Evolutionary conservation across 2,888 invertebrate genomes (phyloP).

Genomic region (Cataglyphis rosenhaueri): DNA sequence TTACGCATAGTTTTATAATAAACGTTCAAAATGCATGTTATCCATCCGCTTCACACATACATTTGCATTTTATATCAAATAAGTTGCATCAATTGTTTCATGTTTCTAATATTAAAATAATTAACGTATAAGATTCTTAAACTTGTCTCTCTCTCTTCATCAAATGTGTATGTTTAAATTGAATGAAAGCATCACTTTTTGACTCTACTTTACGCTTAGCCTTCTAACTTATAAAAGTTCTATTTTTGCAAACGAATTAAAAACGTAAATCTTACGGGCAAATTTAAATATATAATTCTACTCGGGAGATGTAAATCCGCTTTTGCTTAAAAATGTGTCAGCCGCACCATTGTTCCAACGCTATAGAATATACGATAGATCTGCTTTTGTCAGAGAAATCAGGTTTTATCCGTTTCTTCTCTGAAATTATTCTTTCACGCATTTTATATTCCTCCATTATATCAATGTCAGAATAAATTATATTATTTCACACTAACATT

Average conservation of each 20-base stretch:
- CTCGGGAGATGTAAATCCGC: neutral
- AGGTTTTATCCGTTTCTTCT: conserved; percentile 32
- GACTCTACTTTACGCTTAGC: conserved; percentile 3
- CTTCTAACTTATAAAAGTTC: neutral
- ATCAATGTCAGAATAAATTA: conserved; percentile 39
- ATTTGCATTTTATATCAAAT: conserved; percentile 10
- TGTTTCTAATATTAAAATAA: neutral
- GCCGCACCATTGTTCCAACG: neutral
- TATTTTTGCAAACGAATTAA: conserved; percentile 15
- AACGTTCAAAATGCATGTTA: neutral
- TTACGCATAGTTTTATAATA: neutral
- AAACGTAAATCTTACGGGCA: conserved; percentile 22
- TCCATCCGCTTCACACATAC: neutral
- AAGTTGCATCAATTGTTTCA: neutral
- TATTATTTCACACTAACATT: conserved; percentile 33
- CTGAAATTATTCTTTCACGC: conserved; percentile 31
- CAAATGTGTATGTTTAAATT: conserved; percentile 1
- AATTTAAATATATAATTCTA: conserved; percentile 32
- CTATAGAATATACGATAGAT: conserved; percentile 25
- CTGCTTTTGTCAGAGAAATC: conserved; percentile 1
- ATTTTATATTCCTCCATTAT: conserved; percentile 14
- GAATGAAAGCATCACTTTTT: neutral
- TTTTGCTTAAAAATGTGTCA: conserved; percentile 13
- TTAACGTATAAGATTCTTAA: conserved; percentile 12
- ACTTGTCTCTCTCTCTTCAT: neutral